Base-by-base conservation (phyloP, 2,113 vertebrate genomes). In the Orcinus orca region DNA sequence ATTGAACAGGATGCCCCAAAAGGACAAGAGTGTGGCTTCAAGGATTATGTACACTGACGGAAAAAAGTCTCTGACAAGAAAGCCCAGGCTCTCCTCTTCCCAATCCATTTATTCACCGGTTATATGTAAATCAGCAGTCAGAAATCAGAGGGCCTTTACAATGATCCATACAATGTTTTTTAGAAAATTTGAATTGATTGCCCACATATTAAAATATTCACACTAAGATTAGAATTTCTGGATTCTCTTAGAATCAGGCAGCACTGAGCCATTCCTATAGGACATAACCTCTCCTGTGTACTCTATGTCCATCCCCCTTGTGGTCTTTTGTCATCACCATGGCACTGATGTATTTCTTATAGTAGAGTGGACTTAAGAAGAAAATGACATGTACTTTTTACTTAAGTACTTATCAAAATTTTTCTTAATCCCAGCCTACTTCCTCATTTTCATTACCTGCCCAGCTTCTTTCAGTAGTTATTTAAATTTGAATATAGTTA, bases 131-230 rank as follows among this genome's bases (percentile, higher is more conserved):
- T 47, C 53, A 47, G 44, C 36, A 36, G 23, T 85, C 53, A 73
- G 67, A 73, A 79, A 73, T 58, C 5, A 33, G 25, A 67, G 36
- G 21, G 31, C 18, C 95, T 88, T 93, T 74, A 58, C 33, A 33
- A 96, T 29, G 53, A 70, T 38, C n/a, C 38, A 68, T 58, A 23
- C 80, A 63, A 60, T 38, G 15, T 36, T 76, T 92, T 53, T 76
- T 25, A 95, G 83, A 77, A 87, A 94, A 74, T 70, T 44, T 88
- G 33, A 83, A 88, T n/a, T 63, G 55, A 92, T 63, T 74, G 29
- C 31, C n/a, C 13, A 83, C 9, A 21, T 38, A 67, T 55, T 83
- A 77, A 94, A 77, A 70, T 44, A 44, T 10, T 44, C 47, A 67
- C 20, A 58, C 55, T 41, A 80, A 91, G 58, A 82, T 87, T 41